These are phyloP conservation scores for Sycophila sp. DNA, from an alignment of 1,140 invertebrate species.

Conservation along the genomic window DNA sequence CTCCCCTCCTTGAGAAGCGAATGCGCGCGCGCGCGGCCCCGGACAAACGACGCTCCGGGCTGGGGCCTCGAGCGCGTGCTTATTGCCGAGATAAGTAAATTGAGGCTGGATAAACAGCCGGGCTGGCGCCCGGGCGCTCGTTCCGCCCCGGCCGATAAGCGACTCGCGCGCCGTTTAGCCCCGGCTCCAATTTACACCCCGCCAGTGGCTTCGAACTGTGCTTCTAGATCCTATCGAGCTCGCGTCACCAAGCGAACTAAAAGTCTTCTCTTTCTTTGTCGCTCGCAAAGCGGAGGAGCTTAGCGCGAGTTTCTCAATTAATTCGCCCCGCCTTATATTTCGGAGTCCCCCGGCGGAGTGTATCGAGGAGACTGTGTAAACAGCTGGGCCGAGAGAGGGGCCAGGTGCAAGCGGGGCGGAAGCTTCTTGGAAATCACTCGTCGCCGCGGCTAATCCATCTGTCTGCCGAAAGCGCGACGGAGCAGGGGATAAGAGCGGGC, in stretches of 20 bases:
- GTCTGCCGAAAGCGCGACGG: slow-evolving; percentile 20
- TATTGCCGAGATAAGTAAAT: slow-evolving; percentile 12
- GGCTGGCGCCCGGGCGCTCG: neutral
- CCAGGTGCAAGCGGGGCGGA: slow-evolving; percentile 29
- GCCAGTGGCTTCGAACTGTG: too few species aligned
- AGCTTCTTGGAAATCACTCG: slow-evolving; percentile 43
- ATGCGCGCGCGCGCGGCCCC: neutral
- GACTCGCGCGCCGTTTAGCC: too few species aligned
- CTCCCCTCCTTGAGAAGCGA: slow-evolving; percentile 10
- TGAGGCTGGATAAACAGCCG: neutral
- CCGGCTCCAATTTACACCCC: too few species aligned
- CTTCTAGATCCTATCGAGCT: too few species aligned
- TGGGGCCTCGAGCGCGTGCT: neutral
- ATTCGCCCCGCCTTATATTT: too few species aligned
- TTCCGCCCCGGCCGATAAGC: too few species aligned
- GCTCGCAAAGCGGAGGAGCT: too few species aligned
- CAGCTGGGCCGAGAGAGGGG: neutral
- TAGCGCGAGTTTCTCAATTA: too few species aligned
- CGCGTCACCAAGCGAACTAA: too few species aligned
- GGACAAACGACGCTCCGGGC: slow-evolving; percentile 6
- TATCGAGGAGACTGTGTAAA: neutral
- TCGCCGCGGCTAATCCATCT: slow-evolving; percentile 46
- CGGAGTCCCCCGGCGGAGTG: too few species aligned
- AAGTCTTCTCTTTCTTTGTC: too few species aligned
- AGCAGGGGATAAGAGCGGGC: slow-evolving; percentile 39